Base-by-base conservation (phyloP, 1,140 invertebrate genomes). In the Lepidotrigona ventralis region DNA sequence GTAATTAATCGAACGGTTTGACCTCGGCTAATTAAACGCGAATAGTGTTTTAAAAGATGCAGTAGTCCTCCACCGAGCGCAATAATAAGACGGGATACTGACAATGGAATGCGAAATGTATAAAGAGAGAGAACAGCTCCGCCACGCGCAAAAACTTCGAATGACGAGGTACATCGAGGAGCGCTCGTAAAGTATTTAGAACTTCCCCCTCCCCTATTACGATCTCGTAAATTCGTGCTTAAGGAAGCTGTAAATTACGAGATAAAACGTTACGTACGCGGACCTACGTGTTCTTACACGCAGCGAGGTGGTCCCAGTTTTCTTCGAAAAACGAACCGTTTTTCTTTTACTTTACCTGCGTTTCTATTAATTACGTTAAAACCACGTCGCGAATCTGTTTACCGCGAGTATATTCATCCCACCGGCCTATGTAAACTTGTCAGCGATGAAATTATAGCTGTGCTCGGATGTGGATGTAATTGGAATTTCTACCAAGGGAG, bases 321-420 rank as follows among this genome's bases (percentile, higher is more conserved):
- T n/a, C 29, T 14, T 33, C 56, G 26, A 70, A 39, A n/a, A n/a
- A n/a, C n/a, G n/a, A n/a, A n/a, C n/a, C n/a, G n/a, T n/a, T 11
- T 17, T 17, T 33, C 11, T 69, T 51, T 33, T 21, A 54, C 19
- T 77, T 9, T 26, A 19, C 23, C 39, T n/a, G 8, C 12, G n/a
- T 68, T 81, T 81, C 81, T 68, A 58, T 77, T 54, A 70, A 82
- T 82, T 53, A 53, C 81, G 26, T 69, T 26, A 54, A 53, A 82
- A 78, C 39, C 64, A 58, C 29, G 51, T 46, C n/a, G 15, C 54
- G 21, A 11, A 21, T 5, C 17, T 54, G 53, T 53, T 63, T 56
- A 19, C 21, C 76, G 53, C 11, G 64, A 1, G 53, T 76, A 60
- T 64, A 63, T 56, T 70, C 58, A 78, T 51, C 53, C 53, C 80